Base-by-base conservation (phyloP, 37 sponge, comb jelly and placozoan genomes). In the Halisarca cf. caerulea region DNA sequence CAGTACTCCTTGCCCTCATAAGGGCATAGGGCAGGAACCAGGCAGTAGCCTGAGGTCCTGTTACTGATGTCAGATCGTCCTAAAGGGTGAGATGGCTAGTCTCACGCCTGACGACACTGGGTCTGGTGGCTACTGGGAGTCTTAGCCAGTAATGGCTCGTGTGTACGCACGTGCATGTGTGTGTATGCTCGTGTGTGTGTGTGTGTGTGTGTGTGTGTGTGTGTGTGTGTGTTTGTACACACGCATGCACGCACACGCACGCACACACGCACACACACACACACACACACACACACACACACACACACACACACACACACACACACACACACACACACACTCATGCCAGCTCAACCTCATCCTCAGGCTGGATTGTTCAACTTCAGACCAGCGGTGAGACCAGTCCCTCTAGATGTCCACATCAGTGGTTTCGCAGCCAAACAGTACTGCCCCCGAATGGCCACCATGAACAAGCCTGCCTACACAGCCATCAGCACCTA, bases 371-470 rank as follows among this genome's bases (percentile, higher is more conserved):
- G 99, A 0, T 85, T 98, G 85, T 98, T 96, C 85, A 98, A 98
- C 86, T 98, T 98, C 92, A 90, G 92, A 45, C 99, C 99, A 18
- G 92, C 97, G 0, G 99, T 98, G n/a, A 74, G 99, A 41, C 99
- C 99, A 0, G 99, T 98, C n/a, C 99, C 95, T 14, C 86, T 98
- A 80, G 99, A 98, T 55, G 92, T 92, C 2, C 99, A 98, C 84
- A 94, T 98, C 68, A 66, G 87, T 45, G 99, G 99, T 28, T 98
- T 92, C 81, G 91, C 96, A 2, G 95, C 96, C 47, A 96, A 98
- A 70, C 99, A 98, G 83, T 98, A 98, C 89, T 98, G 99, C 79
- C 99, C 99, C 32, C 80, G 99, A 3, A 98, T 98, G 99, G 99
- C 99, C 40, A 94, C 99, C 55, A 98, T 98, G 99, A 98, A 98